Evolutionary conservation across 2,888 invertebrate genomes (phyloP).

Genomic region (Harpalus rufipes): DNA sequence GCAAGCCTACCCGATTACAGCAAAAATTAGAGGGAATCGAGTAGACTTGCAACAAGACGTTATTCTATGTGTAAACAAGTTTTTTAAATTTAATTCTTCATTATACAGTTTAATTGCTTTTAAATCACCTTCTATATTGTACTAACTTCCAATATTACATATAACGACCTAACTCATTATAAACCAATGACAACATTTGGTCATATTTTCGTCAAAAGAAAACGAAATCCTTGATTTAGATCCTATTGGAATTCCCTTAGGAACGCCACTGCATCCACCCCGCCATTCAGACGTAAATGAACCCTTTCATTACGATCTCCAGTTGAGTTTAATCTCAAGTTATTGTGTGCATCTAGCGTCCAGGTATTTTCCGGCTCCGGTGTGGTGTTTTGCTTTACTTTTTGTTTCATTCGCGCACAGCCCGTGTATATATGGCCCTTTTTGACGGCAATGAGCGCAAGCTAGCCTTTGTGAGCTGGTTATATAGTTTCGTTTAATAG

Average conservation of each 20-base stretch:
- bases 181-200: too few relatives aligned
- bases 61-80: too few relatives aligned
- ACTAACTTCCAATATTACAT: too few relatives aligned
- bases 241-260: neutral
- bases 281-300: constrained; percentile 56
- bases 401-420: constrained; percentile 9
- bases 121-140: too few relatives aligned
- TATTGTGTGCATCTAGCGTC: constrained; percentile 46
- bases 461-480: constrained; percentile 22
- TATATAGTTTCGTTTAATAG: constrained; percentile 38
- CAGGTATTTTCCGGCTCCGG: constrained; percentile 21
- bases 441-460: constrained; percentile 26
- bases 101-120: too few relatives aligned
- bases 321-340: constrained; percentile 57
- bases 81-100: too few relatives aligned
- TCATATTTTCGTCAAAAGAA: too few relatives aligned
- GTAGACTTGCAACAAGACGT: too few relatives aligned
- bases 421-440: constrained; percentile 13
- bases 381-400: constrained; percentile 5
- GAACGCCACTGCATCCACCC: constrained; percentile 35
- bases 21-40: too few relatives aligned
- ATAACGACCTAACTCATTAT: too few relatives aligned
- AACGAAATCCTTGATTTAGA: too few relatives aligned
- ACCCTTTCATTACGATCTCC: constrained; percentile 60
- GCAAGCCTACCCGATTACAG: too few relatives aligned